Evolutionary conservation across 2,888 invertebrate genomes (phyloP).

Genomic region (Elegia similella): DNA sequence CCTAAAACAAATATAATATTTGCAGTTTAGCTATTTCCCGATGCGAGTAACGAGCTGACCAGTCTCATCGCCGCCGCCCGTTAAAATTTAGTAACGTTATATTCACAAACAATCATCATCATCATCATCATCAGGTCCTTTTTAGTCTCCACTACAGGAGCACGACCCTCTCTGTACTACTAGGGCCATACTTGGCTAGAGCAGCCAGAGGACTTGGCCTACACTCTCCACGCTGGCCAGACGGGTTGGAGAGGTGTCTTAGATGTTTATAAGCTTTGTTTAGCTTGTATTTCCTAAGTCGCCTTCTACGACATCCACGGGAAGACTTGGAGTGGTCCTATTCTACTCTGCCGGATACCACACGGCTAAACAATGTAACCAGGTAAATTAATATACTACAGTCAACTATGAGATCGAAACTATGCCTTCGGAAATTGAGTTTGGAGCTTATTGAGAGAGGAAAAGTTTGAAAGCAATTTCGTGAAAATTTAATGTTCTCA

Average conservation of each 20-base stretch:
- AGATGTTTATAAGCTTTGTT: too few relatives aligned
- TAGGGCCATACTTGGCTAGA: too few relatives aligned
- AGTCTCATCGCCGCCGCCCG: neutral
- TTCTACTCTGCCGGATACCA: too few relatives aligned
- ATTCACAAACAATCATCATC: constrained; percentile 29
- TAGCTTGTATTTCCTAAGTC: too few relatives aligned
- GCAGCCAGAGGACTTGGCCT: too few relatives aligned
- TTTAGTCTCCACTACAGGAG: too few relatives aligned
- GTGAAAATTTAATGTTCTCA: constrained; percentile 74
- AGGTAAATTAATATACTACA: constrained; percentile 53
- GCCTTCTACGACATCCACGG: too few relatives aligned
- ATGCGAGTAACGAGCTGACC: neutral
- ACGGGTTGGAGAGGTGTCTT: too few relatives aligned
- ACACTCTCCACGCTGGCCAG: too few relatives aligned
- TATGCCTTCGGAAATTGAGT: constrained; percentile 68
- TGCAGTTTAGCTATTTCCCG: neutral
- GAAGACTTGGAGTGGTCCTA: too few relatives aligned
- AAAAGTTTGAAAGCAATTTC: constrained; percentile 76
- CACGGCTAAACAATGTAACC: constrained; percentile 37
- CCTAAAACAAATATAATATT: neutral
- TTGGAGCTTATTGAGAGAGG: constrained; percentile 64
- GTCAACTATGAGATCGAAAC: constrained; percentile 58
- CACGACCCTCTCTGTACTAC: too few relatives aligned
- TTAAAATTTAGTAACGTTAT: neutral
- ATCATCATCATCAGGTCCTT: too few relatives aligned